These are phyloP conservation scores for Gallinago jamesoni DNA, from an alignment of 2,113 vertebrate species.

Conservation along the genomic window DNA sequence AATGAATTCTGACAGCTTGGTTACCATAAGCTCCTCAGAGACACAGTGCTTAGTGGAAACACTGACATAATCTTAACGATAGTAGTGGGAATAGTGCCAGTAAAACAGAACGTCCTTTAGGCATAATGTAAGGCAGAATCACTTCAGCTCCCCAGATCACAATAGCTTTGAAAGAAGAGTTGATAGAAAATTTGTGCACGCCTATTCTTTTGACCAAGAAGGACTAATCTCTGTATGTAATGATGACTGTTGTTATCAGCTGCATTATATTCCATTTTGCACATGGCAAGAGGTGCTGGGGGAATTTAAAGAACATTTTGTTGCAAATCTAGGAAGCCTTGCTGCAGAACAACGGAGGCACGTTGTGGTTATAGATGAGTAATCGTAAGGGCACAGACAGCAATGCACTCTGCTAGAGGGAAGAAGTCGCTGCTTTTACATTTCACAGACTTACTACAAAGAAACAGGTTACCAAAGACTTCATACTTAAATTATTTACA, in stretches of 20 bases:
- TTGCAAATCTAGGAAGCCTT: neutral
- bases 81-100: neutral
- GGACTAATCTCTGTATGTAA: neutral
- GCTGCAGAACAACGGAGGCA: neutral
- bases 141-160: neutral
- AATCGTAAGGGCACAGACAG: fast-evolving
- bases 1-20: neutral
- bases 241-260: neutral
- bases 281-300: neutral
- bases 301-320: neutral
- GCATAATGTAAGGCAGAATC: neutral
- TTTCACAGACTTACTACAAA: neutral
- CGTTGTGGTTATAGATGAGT: fast-evolving
- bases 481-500: neutral
- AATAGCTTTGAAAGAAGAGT: neutral
- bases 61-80: neutral
- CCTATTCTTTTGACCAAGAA: neutral
- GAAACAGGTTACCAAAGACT: neutral
- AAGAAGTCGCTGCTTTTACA: neutral
- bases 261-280: neutral
- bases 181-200: neutral
- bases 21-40: slow-evolving; percentile 2
- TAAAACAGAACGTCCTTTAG: neutral
- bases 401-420: neutral
- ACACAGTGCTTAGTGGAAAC: neutral